These are phyloP conservation scores for Malurus leucopterus DNA, from an alignment of 2,797 vertebrate genomes.

Conservation along the genomic window DNA sequence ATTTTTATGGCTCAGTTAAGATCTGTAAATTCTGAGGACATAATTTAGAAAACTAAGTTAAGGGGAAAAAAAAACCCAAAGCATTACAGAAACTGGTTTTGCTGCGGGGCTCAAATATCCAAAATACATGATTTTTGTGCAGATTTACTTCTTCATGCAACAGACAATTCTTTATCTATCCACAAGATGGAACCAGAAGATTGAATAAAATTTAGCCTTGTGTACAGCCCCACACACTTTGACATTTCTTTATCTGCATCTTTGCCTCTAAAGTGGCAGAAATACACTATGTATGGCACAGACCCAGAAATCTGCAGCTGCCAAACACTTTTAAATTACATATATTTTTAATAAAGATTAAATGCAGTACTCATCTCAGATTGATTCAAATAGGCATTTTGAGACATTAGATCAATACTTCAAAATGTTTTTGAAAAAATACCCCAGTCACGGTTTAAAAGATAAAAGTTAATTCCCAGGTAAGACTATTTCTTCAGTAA, in stretches of 20 bases:
- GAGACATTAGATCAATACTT: neutral
- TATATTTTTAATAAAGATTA: neutral
- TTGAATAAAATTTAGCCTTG: neutral
- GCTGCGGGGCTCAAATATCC: neutral
- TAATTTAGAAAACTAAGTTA: neutral
- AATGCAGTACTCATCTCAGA: neutral
- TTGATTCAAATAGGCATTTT: neutral
- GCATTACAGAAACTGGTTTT: neutral
- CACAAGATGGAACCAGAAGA: conserved; percentile 47
- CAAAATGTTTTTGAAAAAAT: neutral
- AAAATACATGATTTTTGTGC: fast-evolving
- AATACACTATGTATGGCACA: neutral
- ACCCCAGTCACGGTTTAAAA: neutral
- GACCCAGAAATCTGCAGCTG: neutral
- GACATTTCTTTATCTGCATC: neutral
- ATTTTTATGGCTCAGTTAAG: neutral
- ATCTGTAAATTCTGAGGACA: neutral
- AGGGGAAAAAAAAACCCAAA: neutral
- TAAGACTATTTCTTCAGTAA: neutral
- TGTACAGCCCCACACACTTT: fast-evolving
- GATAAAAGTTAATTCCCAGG: neutral
- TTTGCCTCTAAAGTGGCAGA: neutral
- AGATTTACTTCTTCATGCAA: neutral
- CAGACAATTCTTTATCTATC: fast-evolving
- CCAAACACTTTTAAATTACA: neutral